Percentiles rank a stretch among this genome's conserved stretches.
phyloP scores from a whole-genome alignment of 1,140 invertebrate genomes.

The Aphaenogaster ashmeadi region DNA sequence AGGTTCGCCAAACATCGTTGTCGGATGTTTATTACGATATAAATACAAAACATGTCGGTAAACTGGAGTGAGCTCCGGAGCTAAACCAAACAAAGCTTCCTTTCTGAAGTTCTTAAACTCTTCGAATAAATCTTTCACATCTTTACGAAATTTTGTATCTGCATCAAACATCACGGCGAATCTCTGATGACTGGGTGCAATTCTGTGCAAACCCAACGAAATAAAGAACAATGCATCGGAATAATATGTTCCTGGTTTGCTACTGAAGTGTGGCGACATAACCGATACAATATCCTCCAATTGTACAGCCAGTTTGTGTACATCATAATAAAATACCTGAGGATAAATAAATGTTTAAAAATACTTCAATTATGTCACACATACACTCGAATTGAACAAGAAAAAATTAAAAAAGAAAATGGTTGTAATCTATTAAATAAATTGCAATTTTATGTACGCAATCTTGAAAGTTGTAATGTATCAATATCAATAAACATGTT shows the following conservation, averaged over 20 bases:
- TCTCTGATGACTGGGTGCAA: conserved; percentile 89
- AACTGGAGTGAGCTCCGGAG: conserved; percentile 93
- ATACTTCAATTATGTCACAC: neutral
- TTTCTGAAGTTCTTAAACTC: conserved; percentile 90
- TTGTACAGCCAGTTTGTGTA: conserved; percentile 88
- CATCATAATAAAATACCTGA: conserved; percentile 89
- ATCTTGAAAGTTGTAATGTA: too few relatives aligned
- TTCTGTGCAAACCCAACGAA: conserved; percentile 92
- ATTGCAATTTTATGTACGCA: neutral
- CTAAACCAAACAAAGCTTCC: conserved; percentile 91
- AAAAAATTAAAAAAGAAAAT: neutral
- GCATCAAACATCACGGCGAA: conserved; percentile 92
- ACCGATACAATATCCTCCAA: conserved; percentile 90
- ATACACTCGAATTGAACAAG: neutral
- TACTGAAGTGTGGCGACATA: conserved; percentile 93
- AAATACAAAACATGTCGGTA: conserved; percentile 93
- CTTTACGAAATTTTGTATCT: conserved; percentile 92
- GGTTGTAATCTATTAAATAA: neutral
- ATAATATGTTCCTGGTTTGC: conserved; percentile 93
- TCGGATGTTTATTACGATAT: conserved; percentile 89
- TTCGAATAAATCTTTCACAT: conserved; percentile 90
- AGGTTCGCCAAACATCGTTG: conserved; percentile 89
- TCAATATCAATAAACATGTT: too few relatives aligned
- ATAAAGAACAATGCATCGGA: conserved; percentile 94
- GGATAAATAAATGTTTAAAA: conserved; percentile 43